phyloP scores from a whole-genome alignment of 2,888 invertebrate genomes.

The Leistus spinibarbis region DNA sequence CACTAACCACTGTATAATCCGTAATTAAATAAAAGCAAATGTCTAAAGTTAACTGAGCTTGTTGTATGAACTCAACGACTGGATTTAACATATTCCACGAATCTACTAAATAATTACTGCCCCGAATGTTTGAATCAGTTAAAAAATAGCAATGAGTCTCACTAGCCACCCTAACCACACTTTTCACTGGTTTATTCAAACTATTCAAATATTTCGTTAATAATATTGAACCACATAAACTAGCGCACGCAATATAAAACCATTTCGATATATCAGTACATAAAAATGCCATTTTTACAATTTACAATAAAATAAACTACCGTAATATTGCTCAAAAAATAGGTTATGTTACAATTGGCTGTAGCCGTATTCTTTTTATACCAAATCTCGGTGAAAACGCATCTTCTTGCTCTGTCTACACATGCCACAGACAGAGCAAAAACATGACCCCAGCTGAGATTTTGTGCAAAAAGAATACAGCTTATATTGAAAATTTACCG shows the following conservation, averaged over 20 bases:
- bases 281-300: not conserved
- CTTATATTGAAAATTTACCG: too few relatives aligned
- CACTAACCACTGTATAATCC: slow-evolving; percentile 1
- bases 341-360: not conserved
- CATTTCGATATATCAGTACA: not conserved
- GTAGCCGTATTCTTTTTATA: not conserved
- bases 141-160: not conserved
- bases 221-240: not conserved
- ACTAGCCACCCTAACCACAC: not conserved
- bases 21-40: slow-evolving; percentile 30
- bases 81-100: slow-evolving; percentile 11
- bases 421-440: too few relatives aligned
- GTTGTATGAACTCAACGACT: slow-evolving; percentile 22
- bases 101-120: not conserved
- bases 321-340: too few relatives aligned
- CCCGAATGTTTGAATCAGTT: not conserved
- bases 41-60: slow-evolving; percentile 11
- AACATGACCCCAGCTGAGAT: too few relatives aligned
- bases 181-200: not conserved
- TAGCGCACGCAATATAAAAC: not conserved
- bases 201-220: not conserved
- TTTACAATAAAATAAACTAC: not conserved
- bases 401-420: too few relatives aligned
- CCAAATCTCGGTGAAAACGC: too few relatives aligned
- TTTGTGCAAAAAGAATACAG: too few relatives aligned